These are phyloP conservation scores for Lonchura striata DNA, from an alignment of 2,113 vertebrate genomes.

Conservation along the genomic window DNA sequence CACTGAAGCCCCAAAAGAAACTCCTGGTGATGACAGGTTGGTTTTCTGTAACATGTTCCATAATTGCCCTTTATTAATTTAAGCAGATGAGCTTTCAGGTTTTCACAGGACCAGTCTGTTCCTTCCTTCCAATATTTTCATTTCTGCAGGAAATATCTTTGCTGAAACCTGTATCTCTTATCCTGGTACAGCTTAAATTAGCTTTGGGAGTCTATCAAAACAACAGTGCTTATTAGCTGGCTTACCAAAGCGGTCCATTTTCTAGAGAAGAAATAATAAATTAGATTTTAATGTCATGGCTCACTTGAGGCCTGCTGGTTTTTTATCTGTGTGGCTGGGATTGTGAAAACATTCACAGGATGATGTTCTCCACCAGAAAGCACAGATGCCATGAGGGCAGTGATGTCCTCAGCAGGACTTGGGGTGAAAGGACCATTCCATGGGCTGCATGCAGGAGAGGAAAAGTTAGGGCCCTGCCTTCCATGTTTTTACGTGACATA, in stretches of 20 bases:
- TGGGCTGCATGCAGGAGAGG: neutral
- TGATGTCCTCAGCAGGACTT: neutral
- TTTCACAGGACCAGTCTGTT: neutral
- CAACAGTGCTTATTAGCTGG: neutral
- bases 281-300: neutral
- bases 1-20: neutral
- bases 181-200: neutral
- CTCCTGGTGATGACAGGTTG: neutral
- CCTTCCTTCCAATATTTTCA: neutral
- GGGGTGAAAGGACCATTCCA: neutral
- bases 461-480: neutral
- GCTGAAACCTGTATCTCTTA: slow-evolving; percentile 15
- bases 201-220: neutral
- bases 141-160: slow-evolving; percentile 21
- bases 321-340: neutral
- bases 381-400: neutral
- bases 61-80: neutral
- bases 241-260: neutral
- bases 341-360: neutral
- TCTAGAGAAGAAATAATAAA: slow-evolving; percentile 5
- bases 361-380: neutral
- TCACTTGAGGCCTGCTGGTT: neutral
- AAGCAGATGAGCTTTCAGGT: neutral
- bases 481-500: neutral
- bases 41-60: neutral